These are phyloP conservation scores for Heteractis magnifica DNA, from an alignment of 92 coral and sea anemone species.

Conservation along the genomic window DNA sequence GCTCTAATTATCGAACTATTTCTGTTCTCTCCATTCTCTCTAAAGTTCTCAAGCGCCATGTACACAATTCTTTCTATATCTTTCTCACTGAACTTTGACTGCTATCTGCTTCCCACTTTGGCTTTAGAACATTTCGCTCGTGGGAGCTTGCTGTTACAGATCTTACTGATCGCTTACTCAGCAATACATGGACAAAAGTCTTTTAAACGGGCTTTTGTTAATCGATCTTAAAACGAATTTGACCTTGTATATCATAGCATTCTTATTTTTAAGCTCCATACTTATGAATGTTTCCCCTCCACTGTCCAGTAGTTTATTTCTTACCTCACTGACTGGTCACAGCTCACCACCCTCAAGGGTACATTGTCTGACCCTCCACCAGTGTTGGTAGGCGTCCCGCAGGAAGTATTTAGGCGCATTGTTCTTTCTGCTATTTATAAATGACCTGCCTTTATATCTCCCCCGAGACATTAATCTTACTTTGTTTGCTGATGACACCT, in stretches of 20 bases:
- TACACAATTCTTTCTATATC: constrained; percentile 30
- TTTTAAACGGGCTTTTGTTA: constrained; percentile 34
- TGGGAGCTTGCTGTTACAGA: constrained; percentile 54
- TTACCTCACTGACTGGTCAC: constrained; percentile 40
- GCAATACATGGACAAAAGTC: constrained; percentile 27
- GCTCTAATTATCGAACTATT: constrained; percentile 46
- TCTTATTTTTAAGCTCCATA: constrained; percentile 35
- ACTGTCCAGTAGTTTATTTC: constrained; percentile 21
- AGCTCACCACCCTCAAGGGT: constrained; percentile 32
- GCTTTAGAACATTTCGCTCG: constrained; percentile 40
- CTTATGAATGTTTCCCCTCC: constrained; percentile 37
- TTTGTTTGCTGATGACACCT: constrained; percentile 35
- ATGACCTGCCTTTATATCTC: not conserved
- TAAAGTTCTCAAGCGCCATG: constrained; percentile 46
- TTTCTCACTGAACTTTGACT: constrained; percentile 41
- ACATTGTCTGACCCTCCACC: constrained; percentile 34
- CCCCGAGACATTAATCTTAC: not conserved
- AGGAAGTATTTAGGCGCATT: constrained; percentile 11
- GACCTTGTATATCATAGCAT: constrained; percentile 50
- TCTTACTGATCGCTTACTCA: constrained; percentile 30
- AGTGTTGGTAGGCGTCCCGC: constrained; percentile 47
- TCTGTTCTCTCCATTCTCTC: constrained; percentile 37
- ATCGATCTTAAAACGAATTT: constrained; percentile 42
- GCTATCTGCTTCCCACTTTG: constrained; percentile 36
- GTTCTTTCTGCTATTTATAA: not conserved